Base-by-base conservation (phyloP, 2,797 vertebrate genomes). In the Telmatherina bonti region DNA sequence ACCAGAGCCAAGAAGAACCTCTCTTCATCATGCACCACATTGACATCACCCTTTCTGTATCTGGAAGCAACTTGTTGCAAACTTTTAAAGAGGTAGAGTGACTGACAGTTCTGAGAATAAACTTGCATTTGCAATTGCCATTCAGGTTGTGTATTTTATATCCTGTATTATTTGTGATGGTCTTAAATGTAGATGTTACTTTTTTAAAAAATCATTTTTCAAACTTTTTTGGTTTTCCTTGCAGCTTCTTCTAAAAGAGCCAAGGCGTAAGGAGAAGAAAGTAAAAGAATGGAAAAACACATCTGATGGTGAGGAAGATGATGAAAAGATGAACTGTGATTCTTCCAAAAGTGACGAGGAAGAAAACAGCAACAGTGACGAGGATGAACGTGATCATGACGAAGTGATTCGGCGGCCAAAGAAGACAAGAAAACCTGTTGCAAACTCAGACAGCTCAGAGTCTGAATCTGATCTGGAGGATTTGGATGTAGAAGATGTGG, bases 11-110 rank as follows among this genome's bases (percentile, higher is more conserved):
- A 88, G 97, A 99, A 88, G 97, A 99, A 90, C 97, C 97, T 29
- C 95, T 99, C 69, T 99, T 99, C 91, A 98, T 99, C 92, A 98
- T 99, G 97, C 97, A 99, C 91, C 97, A 99, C 85, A 98, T 99
- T 93, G 97, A 99, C 89, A 98, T 99, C 85, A 98, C 95, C 7
- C 93, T 99, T 53, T 99, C 97, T 24, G 97, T 99, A 84, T 99
- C 97, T 78, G 97, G 97, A 67, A 98, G 97, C 92, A 99, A 99
- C 90, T 92, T 99, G 73, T 94, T 99, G 75, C 97, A 99, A 93
- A 96, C 96, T 63, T 99, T 99, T 91, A 98, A 95, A 93, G 97
- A 99, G 96, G 97, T 99, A 93, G 20, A 53, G 41, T 85, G 22
- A 4, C 16, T 85, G 15, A 2, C 1, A 22, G 52, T 62, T 45